Evolutionary conservation across 30 jellyfish, hydroid and myxozoan genomes (phyloP).

Genomic region (Chrysaora quinquecirrha): DNA sequence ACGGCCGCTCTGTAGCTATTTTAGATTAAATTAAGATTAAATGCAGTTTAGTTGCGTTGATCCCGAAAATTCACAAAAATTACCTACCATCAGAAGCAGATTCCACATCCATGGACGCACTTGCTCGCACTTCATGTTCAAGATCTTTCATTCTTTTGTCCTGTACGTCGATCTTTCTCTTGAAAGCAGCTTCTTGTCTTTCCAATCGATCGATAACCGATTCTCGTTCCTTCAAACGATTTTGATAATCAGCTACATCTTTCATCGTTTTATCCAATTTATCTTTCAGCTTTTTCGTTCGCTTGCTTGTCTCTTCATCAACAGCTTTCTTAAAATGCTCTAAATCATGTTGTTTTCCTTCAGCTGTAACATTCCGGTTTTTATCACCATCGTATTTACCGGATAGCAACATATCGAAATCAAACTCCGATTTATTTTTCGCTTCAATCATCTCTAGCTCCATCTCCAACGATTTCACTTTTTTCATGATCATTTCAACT

Average conservation of each 20-base stretch:
- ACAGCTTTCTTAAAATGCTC: conserved; percentile 7
- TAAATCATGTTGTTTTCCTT: neutral
- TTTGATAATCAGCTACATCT: conserved; percentile 23
- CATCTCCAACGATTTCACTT: conserved; percentile 18
- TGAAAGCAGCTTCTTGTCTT: conserved; percentile 21
- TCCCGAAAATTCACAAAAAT: neutral
- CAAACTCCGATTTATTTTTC: neutral
- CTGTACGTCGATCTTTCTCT: conserved; percentile 38
- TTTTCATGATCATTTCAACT: conserved; percentile 12
- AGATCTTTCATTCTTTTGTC: conserved; percentile 48
- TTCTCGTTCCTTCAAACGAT: conserved; percentile 29
- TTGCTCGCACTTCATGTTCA: conserved; percentile 45
- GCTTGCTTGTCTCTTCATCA: conserved; percentile 42
- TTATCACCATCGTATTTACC: conserved; percentile 3
- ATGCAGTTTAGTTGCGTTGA: no score
- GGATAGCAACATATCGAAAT: neutral
- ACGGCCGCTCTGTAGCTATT: neutral
- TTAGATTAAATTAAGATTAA: neutral
- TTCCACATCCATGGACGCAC: conserved; percentile 6
- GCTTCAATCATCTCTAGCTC: conserved; percentile 45
- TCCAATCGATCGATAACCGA: conserved; percentile 10
- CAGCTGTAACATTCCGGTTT: neutral
- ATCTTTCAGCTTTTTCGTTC: conserved; percentile 16
- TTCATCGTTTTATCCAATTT: conserved; percentile 31
- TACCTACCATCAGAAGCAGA: neutral